Evolutionary conservation across 1,140 invertebrate genomes (phyloP), one percentile per base, ranked within the genome.

Genomic region (Adoxophyes honmai): DNA sequence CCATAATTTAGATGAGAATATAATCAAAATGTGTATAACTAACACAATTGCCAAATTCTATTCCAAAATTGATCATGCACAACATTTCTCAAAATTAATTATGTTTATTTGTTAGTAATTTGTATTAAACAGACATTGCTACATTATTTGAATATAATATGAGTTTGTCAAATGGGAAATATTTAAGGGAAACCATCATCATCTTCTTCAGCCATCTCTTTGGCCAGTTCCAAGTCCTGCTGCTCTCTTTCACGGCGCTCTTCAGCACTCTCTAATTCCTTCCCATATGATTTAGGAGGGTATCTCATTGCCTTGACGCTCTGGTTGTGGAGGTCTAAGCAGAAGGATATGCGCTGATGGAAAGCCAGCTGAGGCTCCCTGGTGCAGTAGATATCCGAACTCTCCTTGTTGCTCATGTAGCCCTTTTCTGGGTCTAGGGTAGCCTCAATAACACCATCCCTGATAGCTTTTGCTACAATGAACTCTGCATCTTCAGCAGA

Each of bases 291-390:
- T 82, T 99, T 99, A 1, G 98, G 98, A 28, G 99, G 98, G 90
- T 99, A 99, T 60, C 98, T 92, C 97, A 99, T 99, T 0, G 99
- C 98, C 90, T 99, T 97, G 0, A 98, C 96, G 89, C 94, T 99
- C 81, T 99, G 97, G 89, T 99, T 99, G 75, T 99, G 98, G 56
- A 99, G 92, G 78, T 99, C 97, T 16, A 99, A 89, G 78, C 99
- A 99, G 77, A 99, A 99, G 6, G 96, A 96, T 70, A 99, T 99
- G 65, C 99, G 93, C 78, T 99, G 97, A 91, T 99, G 98, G 85
- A 99, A 99, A 63, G 98, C 97, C 42, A 97, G 89, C 75, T 99
- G 95, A 0, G 99, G 99, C 84, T 99, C 98, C 52, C 96, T 92
- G 3, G 98, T 99, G 62, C 96, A 97, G 85, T 99, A 99, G 66